Base-by-base conservation (phyloP, 2,888 invertebrate genomes). In the Drosophila falleni region DNA sequence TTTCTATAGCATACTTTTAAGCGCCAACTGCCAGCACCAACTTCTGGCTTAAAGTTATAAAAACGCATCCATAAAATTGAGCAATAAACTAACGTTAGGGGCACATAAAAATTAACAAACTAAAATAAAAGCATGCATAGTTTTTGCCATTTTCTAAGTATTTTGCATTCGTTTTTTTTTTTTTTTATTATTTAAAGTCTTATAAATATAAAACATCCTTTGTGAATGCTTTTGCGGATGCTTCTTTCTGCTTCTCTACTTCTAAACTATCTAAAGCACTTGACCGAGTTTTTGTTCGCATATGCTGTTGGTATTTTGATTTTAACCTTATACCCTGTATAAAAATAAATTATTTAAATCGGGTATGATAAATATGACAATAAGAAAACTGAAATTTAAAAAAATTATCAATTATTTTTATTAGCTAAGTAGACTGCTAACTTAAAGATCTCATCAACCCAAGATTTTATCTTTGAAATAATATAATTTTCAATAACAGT, bases 1-100 rank as follows among this genome's bases (percentile, higher is more conserved):
- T 55, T 81, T 81, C 19, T 51, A 53, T 78, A 71, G 80, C 80
- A 73, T 70, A 79, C 67, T 70, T 82, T 80, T 63, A 44, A 42
- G 80, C 63, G 47, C 19, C 29, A 35, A 23, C 37, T 19, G 47
- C 41, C 39, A 64, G 31, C 31, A 13, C 10, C 10, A 56, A 33
- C 44, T 56, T 44, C 35, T 29, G 49, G 58, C 26, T 79, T 44
- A 41, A 56, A 65, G 64, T 55, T 51, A 31, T 78, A 64, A 78
- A 78, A 78, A 58, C 13, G 53, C 56, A 47, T 33, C 31, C 54
- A 55, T 50, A 50, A 62, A 65, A 61, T 31, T 16, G 51, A 54
- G 47, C 63, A 58, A 53, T 62, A 59, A 65, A 59, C 44, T 29
- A 26, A 19, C 15, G 31, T 49, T 46, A 46, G 44, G 59, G 29